phyloP scores from a whole-genome alignment of 2,797 vertebrate genomes.

The Lagocephalus sceleratus region DNA sequence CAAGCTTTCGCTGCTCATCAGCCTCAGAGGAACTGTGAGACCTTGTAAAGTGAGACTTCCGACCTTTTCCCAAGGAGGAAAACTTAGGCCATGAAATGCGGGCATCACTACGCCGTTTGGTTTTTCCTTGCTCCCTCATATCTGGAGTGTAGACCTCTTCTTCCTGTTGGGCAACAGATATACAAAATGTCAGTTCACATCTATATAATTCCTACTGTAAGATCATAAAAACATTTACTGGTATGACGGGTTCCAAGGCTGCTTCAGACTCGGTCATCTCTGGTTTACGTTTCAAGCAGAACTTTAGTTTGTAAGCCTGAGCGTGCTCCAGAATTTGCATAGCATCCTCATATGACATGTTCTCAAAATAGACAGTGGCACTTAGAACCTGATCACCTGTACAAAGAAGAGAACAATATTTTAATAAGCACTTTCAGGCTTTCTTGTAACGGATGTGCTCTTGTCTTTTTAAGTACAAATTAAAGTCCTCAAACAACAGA shows the following conservation, averaged over 20 bases:
- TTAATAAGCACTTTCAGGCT: not conserved
- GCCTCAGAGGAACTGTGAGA: constrained; percentile 96
- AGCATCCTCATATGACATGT: constrained; percentile 92
- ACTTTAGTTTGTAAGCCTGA: constrained; percentile 90
- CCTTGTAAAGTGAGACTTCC: constrained; percentile 80
- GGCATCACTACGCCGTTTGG: constrained; percentile 80
- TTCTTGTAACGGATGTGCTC: too few species aligned
- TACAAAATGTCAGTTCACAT: constrained; percentile 15
- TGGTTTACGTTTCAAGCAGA: constrained; percentile 86
- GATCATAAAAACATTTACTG: constrained; percentile 57
- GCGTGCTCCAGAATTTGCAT: constrained; percentile 93
- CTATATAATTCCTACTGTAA: not conserved
- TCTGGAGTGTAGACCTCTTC: constrained; percentile 65
- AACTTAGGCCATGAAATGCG: constrained; percentile 96
- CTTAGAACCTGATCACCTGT: constrained; percentile 95
- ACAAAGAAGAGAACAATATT: constrained; percentile 19
- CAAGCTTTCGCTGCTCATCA: constrained; percentile 78
- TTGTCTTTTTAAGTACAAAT: too few species aligned
- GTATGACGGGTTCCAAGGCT: constrained; percentile 46
- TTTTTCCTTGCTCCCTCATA: constrained; percentile 77
- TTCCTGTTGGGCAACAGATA: constrained; percentile 62
- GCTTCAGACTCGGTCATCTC: constrained; percentile 65
- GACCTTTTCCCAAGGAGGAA: constrained; percentile 81
- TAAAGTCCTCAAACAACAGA: not conserved
- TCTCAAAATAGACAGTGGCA: constrained; percentile 92